phyloP scores from a whole-genome alignment of 1,140 invertebrate species.

The Telenomus remus region DNA sequence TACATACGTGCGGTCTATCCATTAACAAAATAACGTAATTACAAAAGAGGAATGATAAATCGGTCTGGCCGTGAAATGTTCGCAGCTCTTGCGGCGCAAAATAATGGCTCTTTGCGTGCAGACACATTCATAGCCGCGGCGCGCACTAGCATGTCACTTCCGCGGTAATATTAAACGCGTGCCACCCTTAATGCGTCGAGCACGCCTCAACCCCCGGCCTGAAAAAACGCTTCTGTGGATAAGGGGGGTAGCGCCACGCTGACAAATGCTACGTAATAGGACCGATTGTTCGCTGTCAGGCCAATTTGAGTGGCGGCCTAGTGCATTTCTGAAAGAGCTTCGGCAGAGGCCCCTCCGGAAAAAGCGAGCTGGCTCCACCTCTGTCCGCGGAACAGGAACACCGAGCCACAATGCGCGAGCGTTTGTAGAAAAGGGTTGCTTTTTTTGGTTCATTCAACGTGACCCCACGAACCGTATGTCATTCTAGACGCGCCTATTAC shows the following conservation, averaged over 20 bases:
- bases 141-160: constrained; percentile 61
- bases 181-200: constrained; percentile 50
- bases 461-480: constrained; percentile 57
- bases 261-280: constrained; percentile 74
- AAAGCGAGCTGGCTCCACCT: constrained; percentile 63
- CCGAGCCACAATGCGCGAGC: constrained; percentile 33
- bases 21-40: constrained; percentile 58
- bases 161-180: constrained; percentile 60
- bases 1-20: constrained; percentile 48
- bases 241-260: constrained; percentile 59
- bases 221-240: constrained; percentile 62
- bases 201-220: constrained; percentile 27
- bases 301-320: constrained; percentile 74
- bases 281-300: constrained; percentile 73
- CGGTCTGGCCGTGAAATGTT: constrained; percentile 54
- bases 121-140: constrained; percentile 52
- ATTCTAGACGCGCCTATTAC: constrained; percentile 54
- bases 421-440: constrained; percentile 52
- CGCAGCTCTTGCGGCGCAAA: constrained; percentile 37
- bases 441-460: constrained; percentile 43
- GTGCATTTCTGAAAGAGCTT: constrained; percentile 67
- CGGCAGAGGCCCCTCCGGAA: constrained; percentile 61
- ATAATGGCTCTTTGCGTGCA: constrained; percentile 44
- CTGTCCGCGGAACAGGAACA: constrained; percentile 48
- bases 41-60: constrained; percentile 58